Conservation (phyloP, 2,797 vertebrate genomes). For the Periophthalmus magnuspinnatus region DNA sequence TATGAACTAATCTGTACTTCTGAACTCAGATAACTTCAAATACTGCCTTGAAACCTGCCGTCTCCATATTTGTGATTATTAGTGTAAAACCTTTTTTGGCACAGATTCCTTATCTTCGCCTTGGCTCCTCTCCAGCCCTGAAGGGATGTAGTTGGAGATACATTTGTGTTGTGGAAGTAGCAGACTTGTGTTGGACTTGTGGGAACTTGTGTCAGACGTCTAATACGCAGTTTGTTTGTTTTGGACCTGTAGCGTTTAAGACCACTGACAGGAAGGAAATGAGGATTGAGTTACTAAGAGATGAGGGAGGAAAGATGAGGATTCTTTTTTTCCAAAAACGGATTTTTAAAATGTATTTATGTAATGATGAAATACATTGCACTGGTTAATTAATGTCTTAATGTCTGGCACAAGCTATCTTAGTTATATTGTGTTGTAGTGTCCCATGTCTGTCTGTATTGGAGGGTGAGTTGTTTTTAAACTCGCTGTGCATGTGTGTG, state of each 20-base stretch:
- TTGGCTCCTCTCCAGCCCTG: background rate
- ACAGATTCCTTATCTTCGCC: background rate
- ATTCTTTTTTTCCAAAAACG: background rate
- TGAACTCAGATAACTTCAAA: conserved; percentile 1
- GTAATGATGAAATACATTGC: background rate
- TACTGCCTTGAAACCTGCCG: background rate
- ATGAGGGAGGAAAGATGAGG: background rate
- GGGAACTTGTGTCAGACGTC: background rate
- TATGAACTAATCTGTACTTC: background rate
- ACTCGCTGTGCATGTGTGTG: too few species aligned
- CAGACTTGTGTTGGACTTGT: background rate
- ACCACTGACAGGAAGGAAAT: conserved; percentile 1
- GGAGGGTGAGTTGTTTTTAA: too few species aligned
- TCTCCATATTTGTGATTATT: background rate
- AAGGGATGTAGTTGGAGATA: background rate
- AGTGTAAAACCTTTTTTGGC: background rate
- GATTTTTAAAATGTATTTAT: background rate
- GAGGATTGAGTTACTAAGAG: background rate
- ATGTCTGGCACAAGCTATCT: too few species aligned
- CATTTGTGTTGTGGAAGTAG: background rate
- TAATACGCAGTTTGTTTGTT: background rate
- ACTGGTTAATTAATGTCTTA: too few species aligned
- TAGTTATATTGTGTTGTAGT: too few species aligned
- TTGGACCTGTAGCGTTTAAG: background rate
- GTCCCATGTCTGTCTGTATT: too few species aligned